Evolutionary conservation across 2,113 vertebrate genomes (phyloP).

Genomic region (Gavialis gangeticus): DNA sequence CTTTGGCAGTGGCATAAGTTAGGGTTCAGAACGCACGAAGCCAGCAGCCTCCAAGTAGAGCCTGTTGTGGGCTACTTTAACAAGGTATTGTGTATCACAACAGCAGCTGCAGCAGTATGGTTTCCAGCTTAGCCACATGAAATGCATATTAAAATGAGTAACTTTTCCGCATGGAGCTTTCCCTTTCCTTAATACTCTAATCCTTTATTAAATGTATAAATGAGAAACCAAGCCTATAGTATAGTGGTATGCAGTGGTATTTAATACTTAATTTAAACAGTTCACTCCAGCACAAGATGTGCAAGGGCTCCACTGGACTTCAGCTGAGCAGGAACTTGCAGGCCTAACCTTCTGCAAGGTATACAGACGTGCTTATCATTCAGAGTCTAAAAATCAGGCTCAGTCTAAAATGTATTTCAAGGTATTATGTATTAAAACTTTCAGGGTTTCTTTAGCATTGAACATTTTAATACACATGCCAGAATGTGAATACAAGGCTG

Average conservation of each 20-base stretch:
- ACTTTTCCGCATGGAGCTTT: conserved; percentile 52
- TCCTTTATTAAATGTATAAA: conserved; percentile 15
- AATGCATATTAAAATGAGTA: not conserved
- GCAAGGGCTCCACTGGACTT: not conserved
- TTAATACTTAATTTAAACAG: conserved; percentile 31
- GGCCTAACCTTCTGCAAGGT: too few relatives aligned
- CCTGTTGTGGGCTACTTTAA: not conserved
- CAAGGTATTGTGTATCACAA: not conserved
- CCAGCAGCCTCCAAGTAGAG: not conserved
- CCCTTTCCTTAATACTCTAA: not conserved
- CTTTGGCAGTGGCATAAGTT: not conserved
- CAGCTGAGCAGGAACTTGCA: too few relatives aligned
- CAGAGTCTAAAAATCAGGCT: too few relatives aligned
- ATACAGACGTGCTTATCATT: too few relatives aligned
- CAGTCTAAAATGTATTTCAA: too few relatives aligned
- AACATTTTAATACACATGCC: too few relatives aligned
- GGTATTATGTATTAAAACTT: too few relatives aligned
- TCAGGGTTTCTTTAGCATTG: too few relatives aligned
- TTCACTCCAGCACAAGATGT: not conserved
- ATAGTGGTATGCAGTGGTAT: conserved; percentile 6
- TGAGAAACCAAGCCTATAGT: not conserved
- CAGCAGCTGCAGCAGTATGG: not conserved
- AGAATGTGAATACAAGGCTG: not conserved
- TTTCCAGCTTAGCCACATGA: conserved; percentile 36
- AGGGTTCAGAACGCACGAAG: not conserved